Conservation (phyloP, 1,140 invertebrate genomes). For the Sycophila sp. region DNA sequence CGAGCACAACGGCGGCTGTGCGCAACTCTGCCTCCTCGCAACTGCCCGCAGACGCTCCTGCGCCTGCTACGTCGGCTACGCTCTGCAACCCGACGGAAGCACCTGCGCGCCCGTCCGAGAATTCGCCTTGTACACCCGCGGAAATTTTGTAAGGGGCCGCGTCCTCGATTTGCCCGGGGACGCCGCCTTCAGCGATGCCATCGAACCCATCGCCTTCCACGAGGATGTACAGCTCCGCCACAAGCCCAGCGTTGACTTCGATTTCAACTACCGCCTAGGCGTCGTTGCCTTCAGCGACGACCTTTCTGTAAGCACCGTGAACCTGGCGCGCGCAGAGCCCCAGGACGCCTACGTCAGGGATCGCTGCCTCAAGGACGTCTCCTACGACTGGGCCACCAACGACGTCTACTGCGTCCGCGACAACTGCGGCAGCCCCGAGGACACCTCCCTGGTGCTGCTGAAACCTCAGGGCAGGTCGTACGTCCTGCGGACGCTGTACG, state of each 20-base stretch:
- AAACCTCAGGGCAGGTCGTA: background rate
- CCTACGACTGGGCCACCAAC: conserved; percentile 7
- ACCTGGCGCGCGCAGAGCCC: background rate
- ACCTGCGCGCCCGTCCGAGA: conserved; percentile 1
- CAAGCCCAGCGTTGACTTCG: conserved; percentile 7
- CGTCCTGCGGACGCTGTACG: background rate
- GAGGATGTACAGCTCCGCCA: background rate
- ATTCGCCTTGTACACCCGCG: background rate
- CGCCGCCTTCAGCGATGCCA: background rate
- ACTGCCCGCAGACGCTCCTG: background rate
- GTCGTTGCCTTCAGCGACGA: conserved; percentile 10
- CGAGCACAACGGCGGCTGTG: background rate
- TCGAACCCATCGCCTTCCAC: background rate
- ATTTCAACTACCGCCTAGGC: conserved; percentile 1
- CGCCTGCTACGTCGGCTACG: conserved; percentile 9
- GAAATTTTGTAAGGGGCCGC: background rate
- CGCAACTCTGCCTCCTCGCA: conserved; percentile 2
- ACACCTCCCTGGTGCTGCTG: background rate
- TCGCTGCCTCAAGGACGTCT: background rate
- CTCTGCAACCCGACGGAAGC: background rate
- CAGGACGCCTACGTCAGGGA: background rate
- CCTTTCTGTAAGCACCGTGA: background rate
- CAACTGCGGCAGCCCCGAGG: background rate
- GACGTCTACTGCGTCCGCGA: conserved; percentile 6
- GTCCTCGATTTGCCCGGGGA: background rate